These are phyloP conservation scores for Agriotes lineatus DNA, from an alignment of 2,888 invertebrate genomes.

Conservation along the genomic window DNA sequence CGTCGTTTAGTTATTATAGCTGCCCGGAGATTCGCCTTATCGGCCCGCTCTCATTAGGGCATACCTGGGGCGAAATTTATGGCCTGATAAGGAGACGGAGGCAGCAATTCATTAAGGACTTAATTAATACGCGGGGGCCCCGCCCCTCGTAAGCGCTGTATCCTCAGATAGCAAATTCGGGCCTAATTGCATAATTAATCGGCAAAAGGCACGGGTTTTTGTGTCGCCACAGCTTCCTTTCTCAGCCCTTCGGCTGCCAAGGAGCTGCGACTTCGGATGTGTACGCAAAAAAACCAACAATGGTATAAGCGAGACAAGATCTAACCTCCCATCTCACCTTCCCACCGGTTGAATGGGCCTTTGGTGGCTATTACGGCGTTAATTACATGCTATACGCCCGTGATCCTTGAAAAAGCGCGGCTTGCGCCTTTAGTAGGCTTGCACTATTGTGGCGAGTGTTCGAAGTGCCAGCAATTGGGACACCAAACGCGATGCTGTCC, in stretches of 20 bases:
- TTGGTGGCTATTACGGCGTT: slow-evolving; percentile 45
- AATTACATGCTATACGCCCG: slow-evolving; percentile 45
- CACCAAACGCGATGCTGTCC: too few relatives aligned
- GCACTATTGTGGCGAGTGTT: too few relatives aligned
- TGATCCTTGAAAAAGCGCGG: slow-evolving; percentile 40
- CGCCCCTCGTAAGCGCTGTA: too few relatives aligned
- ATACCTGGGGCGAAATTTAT: background rate
- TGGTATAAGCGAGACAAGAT: slow-evolving; percentile 44
- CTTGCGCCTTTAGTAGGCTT: background rate
- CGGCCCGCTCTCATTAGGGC: background rate
- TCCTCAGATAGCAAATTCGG: background rate
- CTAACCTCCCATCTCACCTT: slow-evolving; percentile 49
- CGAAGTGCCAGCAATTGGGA: too few relatives aligned
- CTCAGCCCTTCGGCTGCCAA: background rate
- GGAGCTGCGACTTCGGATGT: background rate
- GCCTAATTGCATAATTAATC: slow-evolving; percentile 10
- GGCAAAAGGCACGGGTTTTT: too few relatives aligned
- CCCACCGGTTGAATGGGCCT: slow-evolving; percentile 48
- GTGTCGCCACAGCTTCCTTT: too few relatives aligned
- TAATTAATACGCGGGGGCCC: too few relatives aligned
- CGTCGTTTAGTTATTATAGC: slow-evolving; percentile 26
- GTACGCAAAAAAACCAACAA: slow-evolving; percentile 37
- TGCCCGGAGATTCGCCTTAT: background rate
- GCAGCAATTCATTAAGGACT: too few relatives aligned
- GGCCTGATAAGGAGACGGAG: too few relatives aligned